Conservation (phyloP, 2,113 vertebrate species). For the Solea senegalensis region DNA sequence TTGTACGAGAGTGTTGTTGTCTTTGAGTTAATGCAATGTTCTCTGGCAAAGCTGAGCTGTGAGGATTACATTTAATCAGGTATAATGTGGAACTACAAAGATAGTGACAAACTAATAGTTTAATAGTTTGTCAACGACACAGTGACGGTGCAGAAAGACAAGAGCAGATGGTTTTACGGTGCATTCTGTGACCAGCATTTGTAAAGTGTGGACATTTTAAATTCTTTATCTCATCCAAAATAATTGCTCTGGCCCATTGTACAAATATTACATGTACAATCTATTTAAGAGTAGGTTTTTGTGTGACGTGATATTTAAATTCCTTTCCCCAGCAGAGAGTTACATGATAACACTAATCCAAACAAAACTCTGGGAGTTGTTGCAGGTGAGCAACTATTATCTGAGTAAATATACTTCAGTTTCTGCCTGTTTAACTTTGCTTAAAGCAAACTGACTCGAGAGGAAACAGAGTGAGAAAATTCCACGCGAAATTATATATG, state of each 20-base stretch:
- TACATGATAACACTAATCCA: too few relatives aligned
- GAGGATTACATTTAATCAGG: slow-evolving; percentile 3
- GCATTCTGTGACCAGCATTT: background rate
- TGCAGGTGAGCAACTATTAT: background rate
- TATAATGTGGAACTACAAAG: background rate
- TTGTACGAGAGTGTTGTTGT: slow-evolving; percentile 16
- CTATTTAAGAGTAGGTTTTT: too few relatives aligned
- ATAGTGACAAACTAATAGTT: too few relatives aligned
- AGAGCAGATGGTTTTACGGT: background rate
- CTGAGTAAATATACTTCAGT: background rate
- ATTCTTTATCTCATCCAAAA: too few relatives aligned
- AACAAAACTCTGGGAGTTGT: background rate
- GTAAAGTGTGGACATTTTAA: too few relatives aligned
- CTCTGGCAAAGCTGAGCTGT: slow-evolving; percentile 2
- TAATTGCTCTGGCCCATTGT: too few relatives aligned
- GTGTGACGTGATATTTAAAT: too few relatives aligned
- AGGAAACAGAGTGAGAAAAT: background rate
- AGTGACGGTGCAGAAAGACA: background rate
- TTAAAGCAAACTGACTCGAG: background rate
- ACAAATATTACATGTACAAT: background rate
- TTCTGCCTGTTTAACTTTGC: background rate
- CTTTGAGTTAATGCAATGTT: slow-evolving; percentile 30
- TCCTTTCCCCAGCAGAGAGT: too few relatives aligned
- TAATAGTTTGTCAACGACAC: slow-evolving; percentile 6
- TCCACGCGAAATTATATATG: too few relatives aligned